Percentiles rank a stretch among this genome's conserved stretches.
These are phyloP conservation scores for Siderastrea siderea DNA, from an alignment of 92 coral and sea anemone genomes.

Conservation along the genomic window DNA sequence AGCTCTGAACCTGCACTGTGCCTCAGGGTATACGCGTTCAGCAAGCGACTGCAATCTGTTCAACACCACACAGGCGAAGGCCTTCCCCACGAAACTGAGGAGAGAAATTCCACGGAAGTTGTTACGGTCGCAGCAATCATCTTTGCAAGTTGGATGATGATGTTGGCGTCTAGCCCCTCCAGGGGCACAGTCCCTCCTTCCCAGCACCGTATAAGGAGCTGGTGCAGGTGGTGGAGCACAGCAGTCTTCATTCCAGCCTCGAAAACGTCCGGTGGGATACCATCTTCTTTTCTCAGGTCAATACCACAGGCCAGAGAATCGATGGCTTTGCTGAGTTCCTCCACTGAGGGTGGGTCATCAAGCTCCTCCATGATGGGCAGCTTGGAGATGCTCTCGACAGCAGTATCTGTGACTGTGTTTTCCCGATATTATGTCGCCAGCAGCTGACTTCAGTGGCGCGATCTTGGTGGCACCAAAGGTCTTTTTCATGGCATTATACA, in stretches of 20 bases:
- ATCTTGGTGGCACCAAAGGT: not conserved
- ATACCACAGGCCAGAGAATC: not conserved
- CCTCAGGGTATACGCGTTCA: conserved; percentile 23
- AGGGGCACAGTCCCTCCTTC: not conserved
- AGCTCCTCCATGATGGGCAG: too few relatives aligned
- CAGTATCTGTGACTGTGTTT: not conserved
- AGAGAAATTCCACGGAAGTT: conserved; percentile 24
- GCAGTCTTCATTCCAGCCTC: not conserved
- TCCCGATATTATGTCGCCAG: not conserved
- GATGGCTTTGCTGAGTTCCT: not conserved
- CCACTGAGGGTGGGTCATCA: not conserved
- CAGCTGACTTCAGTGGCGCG: not conserved
- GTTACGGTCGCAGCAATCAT: too few relatives aligned
- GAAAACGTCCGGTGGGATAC: not conserved
- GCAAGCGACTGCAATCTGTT: conserved; percentile 41
- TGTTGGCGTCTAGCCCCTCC: conserved; percentile 14
- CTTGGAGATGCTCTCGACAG: too few relatives aligned
- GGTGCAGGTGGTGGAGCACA: too few relatives aligned
- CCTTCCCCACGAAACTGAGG: conserved; percentile 63
- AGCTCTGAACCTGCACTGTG: conserved; percentile 57
- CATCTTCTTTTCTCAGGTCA: not conserved
- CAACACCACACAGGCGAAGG: conserved; percentile 24
- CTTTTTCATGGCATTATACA: not conserved
- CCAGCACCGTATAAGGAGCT: too few relatives aligned
- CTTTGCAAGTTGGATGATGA: too few relatives aligned